Evolutionary conservation across 2,797 vertebrate genomes (phyloP).

Genomic region (Sebastes nivosus): DNA sequence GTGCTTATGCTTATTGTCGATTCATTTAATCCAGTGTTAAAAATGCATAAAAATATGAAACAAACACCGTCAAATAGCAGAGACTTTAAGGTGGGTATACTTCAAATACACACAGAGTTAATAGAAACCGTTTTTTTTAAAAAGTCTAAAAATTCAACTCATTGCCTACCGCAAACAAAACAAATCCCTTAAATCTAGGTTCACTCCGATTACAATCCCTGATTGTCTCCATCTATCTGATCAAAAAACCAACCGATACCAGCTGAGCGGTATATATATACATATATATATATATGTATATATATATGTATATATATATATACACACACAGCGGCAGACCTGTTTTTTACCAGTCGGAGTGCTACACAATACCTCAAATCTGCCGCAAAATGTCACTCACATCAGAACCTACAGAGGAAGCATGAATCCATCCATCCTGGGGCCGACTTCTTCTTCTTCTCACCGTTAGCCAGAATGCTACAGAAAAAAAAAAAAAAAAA

Average conservation of each 20-base stretch:
- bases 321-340: neutral
- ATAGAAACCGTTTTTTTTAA: slow-evolving; percentile 68
- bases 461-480: slow-evolving; percentile 72
- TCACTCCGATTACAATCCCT: slow-evolving; percentile 47
- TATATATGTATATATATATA: too few species aligned
- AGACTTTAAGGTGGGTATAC: slow-evolving; percentile 72
- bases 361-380: slow-evolving; percentile 50
- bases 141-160: slow-evolving; percentile 76
- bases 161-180: slow-evolving; percentile 59
- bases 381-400: neutral
- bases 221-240: slow-evolving; percentile 66
- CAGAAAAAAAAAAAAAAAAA: slow-evolving; percentile 54
- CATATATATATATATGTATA: neutral
- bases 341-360: slow-evolving; percentile 25
- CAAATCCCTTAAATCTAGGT: slow-evolving; percentile 43
- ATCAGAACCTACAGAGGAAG: slow-evolving; percentile 51
- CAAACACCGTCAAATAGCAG: slow-evolving; percentile 63
- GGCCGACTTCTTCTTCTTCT: slow-evolving; percentile 45
- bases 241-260: slow-evolving; percentile 22
- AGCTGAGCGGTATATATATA: neutral
- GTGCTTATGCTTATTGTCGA: slow-evolving; percentile 74
- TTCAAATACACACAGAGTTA: slow-evolving; percentile 71
- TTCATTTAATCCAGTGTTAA: slow-evolving; percentile 75
- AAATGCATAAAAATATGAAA: slow-evolving; percentile 68
- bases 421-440: slow-evolving; percentile 54